These are phyloP conservation scores for Melanophora roralis DNA, from an alignment of 2,888 invertebrate genomes.

Conservation along the genomic window DNA sequence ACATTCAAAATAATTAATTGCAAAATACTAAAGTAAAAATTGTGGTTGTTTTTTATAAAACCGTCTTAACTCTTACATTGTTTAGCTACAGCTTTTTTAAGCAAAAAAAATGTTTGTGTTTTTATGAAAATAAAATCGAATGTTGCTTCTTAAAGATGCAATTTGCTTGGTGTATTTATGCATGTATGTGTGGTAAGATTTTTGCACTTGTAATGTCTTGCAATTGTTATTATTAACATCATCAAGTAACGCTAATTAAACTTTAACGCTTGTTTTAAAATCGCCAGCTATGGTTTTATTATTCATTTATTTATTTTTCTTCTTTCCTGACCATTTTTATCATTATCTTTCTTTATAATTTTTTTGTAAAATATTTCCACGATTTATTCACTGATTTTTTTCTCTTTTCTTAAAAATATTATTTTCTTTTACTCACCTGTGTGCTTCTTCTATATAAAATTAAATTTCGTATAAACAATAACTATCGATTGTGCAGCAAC, in stretches of 20 bases:
- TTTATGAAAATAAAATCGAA: slow-evolving; percentile 32
- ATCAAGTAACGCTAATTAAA: slow-evolving; percentile 74
- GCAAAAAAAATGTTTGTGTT: neutral
- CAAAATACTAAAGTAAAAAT: slow-evolving; percentile 26
- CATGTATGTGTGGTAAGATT: too few species aligned
- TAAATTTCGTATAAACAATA: slow-evolving; percentile 38
- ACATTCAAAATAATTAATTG: slow-evolving; percentile 19
- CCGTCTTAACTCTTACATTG: slow-evolving; percentile 20
- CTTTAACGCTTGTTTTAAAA: slow-evolving; percentile 64
- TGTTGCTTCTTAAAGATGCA: slow-evolving; percentile 66
- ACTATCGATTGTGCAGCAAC: slow-evolving; percentile 66
- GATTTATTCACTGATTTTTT: slow-evolving; percentile 56
- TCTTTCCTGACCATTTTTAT: slow-evolving; percentile 13
- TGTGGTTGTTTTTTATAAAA: neutral
- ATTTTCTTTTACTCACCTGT: slow-evolving; percentile 8
- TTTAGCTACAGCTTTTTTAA: neutral
- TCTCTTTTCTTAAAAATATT: slow-evolving; percentile 15
- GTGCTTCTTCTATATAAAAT: slow-evolving; percentile 47
- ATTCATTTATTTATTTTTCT: slow-evolving; percentile 4
- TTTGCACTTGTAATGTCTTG: neutral
- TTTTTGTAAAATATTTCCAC: slow-evolving; percentile 54
- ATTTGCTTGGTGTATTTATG: slow-evolving; percentile 67
- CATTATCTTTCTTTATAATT: slow-evolving; percentile 14
- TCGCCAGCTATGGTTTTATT: slow-evolving; percentile 43
- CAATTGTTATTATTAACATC: slow-evolving; percentile 41